Base-by-base conservation (phyloP, 2,888 invertebrate species). In the Cosmia pyralina region DNA sequence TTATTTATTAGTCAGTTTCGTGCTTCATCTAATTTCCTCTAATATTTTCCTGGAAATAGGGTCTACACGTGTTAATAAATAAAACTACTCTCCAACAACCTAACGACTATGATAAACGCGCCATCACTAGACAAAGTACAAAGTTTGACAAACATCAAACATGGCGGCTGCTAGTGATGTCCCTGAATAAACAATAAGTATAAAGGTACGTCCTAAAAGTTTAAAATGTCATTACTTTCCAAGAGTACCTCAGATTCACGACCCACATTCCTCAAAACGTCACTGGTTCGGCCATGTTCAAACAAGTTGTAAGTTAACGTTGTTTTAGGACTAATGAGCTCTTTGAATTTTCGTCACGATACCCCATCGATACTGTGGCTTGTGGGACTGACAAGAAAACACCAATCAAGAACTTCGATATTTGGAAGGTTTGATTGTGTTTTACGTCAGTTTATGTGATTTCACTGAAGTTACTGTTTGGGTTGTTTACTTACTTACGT, bases 261-360 rank as follows among this genome's bases (percentile, higher is more conserved):
- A 83, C 85, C 77, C 79, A 76, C 84, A 82, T 81, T n/a, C n/a
- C 74, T 41, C 69, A 66, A 83, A 81, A 85, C 82, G 82, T 80
- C 83, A 82, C 87, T 90, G 91, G 91, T 91, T 92, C 87, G 85
- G 83, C 79, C 77, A 83, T 92, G 91, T 92, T 91, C 91, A 90
- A 90, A 90, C 91, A 92, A 90, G 88, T 89, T 88, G 86, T 87
- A 89, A 92, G 91, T 92, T 92, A 86, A 88, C 92, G 92, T 95
- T 95, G 91, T 93, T 93, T 94, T 94, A 94, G 93, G 94, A 89
- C 91, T 92, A 92, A 95, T 93, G 90, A 93, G 89, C 86, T 87
- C 89, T 90, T 90, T 88, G 89, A 91, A 92, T 91, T 90, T 92
- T 87, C 85, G 87, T 91, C 91, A 90, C 89, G 90, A 85, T 86